Base-by-base conservation (phyloP, 2,888 invertebrate genomes). In the Yponomeuta evonymella region DNA sequence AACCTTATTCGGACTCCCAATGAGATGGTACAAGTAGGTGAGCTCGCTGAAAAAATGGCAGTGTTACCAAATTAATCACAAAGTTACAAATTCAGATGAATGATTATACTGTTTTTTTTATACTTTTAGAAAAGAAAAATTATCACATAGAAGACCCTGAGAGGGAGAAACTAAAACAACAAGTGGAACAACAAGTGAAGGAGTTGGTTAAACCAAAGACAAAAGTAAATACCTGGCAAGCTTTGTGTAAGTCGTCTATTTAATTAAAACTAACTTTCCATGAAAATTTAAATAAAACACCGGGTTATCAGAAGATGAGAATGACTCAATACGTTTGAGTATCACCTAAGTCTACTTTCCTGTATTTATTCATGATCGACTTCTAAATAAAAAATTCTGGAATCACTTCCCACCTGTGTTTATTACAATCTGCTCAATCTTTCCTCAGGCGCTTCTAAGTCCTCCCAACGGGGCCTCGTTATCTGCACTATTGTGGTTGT, bases 381-480 rank as follows among this genome's bases (percentile, higher is more conserved):
- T 23, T 23, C 23, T 23, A 23, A 23, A 23, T 23, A 0, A 43
- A 43, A 43, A 43, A 8, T 43, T 8, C 8, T 23, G 23, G 43
- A 5, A 8, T 33, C 33, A 4, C 33, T 33, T 33, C 5, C 33
- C 2, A 33, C 6, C 8, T 43, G 43, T 8, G 43, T 43, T 43
- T 6, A 43, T 23, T 23, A 23, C 23, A 23, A 23, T 43, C 9
- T 43, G 43, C 43, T 43, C 43, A 30, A n/a, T 29, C 30, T n/a
- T 43, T 33, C 76, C 78, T 23, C 76, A 84, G 83, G 72, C 0
- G 73, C 65, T 81, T 94, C 43, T 83, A 93, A 72, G 87, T 89
- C 75, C 78, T 83, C 71, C 76, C 93, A 77, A 36, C 76, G 83
- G 1, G 79, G 81, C 0, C 8, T 83, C 12, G 11, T 80, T n/a